These are phyloP conservation scores for Nomada flava DNA, from an alignment of 2,888 invertebrate species.

Conservation along the genomic window DNA sequence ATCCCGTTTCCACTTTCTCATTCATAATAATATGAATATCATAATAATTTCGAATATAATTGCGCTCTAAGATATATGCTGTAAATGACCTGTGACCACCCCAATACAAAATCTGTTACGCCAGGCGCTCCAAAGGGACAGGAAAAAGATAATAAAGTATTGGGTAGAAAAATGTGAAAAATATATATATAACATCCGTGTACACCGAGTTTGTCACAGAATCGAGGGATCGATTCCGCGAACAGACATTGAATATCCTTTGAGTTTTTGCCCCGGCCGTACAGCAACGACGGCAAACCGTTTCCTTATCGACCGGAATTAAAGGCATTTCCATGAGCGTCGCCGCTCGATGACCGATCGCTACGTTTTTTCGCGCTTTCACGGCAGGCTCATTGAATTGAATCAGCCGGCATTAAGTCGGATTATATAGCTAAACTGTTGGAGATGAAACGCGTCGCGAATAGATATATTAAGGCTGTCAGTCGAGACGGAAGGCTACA, in stretches of 20 bases:
- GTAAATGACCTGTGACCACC: too few species aligned
- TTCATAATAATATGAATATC: too few species aligned
- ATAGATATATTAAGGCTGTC: constrained; percentile 59
- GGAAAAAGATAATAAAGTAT: too few species aligned
- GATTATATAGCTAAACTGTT: constrained; percentile 57
- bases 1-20: too few species aligned
- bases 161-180: too few species aligned
- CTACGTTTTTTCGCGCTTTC: constrained; percentile 35
- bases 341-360: neutral
- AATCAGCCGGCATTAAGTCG: constrained; percentile 57
- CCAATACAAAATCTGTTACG: too few species aligned
- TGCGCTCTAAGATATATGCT: too few species aligned
- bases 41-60: too few species aligned
- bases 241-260: neutral
- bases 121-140: too few species aligned
- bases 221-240: too few species aligned
- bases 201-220: too few species aligned
- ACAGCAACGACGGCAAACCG: neutral
- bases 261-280: neutral
- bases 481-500: constrained; percentile 53
- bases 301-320: constrained; percentile 36
- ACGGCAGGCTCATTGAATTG: constrained; percentile 54
- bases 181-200: too few species aligned
- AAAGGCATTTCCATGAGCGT: constrained; percentile 44
- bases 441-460: constrained; percentile 40